phyloP scores from a whole-genome alignment of 2,888 invertebrate genomes.

The Watsonalla cultraria region DNA sequence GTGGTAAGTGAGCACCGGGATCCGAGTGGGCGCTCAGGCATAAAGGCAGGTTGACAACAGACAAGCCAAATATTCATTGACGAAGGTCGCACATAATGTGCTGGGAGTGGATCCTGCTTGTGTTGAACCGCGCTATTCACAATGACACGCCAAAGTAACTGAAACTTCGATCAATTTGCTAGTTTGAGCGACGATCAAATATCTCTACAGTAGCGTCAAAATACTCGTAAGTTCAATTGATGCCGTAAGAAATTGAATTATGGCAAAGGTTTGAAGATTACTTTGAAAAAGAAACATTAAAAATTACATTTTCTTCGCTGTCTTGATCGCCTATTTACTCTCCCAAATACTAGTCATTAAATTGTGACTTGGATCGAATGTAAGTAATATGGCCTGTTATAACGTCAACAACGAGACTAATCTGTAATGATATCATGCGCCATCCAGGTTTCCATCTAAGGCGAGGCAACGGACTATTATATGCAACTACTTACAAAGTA shows the following conservation, averaged over 20 bases:
- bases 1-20: background rate
- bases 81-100: conserved; percentile 7
- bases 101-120: background rate
- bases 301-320: no score
- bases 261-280: no score
- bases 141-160: background rate
- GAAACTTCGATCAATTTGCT: background rate
- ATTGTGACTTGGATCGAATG: background rate
- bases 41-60: conserved; percentile 3
- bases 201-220: background rate
- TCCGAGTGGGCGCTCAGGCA: background rate
- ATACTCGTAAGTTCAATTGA: no score
- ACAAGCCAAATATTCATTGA: conserved; percentile 5
- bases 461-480: conserved; percentile 1
- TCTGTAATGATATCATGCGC: conserved; percentile 3
- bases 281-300: no score
- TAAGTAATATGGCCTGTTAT: background rate
- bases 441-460: conserved; percentile 6
- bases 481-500: background rate
- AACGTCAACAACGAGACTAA: conserved; percentile 1
- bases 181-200: background rate
- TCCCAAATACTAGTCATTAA: no score
- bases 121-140: background rate
- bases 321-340: no score
- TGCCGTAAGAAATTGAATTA: no score